phyloP scores from a whole-genome alignment of 1,140 invertebrate species.

The Caerostris extrusa region DNA sequence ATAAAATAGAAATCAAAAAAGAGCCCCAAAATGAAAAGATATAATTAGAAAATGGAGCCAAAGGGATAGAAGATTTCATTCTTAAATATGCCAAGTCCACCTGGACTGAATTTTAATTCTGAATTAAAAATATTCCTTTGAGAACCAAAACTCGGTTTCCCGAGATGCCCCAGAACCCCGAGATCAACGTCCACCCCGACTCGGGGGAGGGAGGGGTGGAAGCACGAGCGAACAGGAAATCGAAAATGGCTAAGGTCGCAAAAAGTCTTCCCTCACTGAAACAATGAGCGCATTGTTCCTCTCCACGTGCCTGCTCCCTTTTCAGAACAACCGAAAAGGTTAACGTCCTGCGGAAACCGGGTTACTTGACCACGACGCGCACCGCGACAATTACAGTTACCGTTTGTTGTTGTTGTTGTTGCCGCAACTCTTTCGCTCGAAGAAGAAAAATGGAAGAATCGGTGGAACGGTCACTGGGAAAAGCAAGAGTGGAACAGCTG shows the following conservation, averaged over 20 bases:
- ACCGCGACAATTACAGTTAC: constrained; percentile 42
- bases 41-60: no score
- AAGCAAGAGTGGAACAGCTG: no score
- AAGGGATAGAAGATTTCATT: no score
- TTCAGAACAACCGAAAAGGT: background rate
- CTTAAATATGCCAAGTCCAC: no score
- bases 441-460: no score
- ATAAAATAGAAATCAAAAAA: no score
- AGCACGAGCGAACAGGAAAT: constrained; percentile 5
- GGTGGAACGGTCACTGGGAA: no score
- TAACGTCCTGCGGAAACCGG: constrained; percentile 9
- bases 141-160: no score
- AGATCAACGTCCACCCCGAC: background rate
- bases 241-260: background rate
- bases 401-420: constrained; percentile 4
- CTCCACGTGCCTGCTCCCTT: constrained; percentile 49
- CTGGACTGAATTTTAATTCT: no score
- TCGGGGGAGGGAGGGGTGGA: background rate
- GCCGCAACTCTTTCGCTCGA: background rate
- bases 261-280: constrained; percentile 11
- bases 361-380: constrained; percentile 44
- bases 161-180: no score
- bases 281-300: constrained; percentile 32
- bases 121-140: no score
- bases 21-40: no score